Percentiles rank a stretch among this genome's conserved stretches.
These are phyloP conservation scores for Podarcis siculus DNA, from an alignment of 2,797 vertebrate genomes.

Conservation along the genomic window DNA sequence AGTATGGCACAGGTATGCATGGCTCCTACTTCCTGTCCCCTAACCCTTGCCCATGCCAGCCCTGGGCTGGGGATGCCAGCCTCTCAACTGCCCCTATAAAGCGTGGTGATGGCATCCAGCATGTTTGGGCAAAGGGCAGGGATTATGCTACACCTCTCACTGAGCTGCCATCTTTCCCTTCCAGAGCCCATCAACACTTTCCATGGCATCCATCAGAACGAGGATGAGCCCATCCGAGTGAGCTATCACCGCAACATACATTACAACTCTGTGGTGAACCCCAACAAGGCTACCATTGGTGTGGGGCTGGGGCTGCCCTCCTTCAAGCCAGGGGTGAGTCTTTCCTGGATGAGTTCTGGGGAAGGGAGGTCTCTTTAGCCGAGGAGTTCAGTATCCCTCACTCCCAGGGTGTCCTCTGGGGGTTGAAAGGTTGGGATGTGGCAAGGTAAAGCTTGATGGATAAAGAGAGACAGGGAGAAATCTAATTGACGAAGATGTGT, in stretches of 20 bases:
- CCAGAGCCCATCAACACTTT: conserved; percentile 96
- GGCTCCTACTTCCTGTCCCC: too few species aligned
- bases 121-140: background rate
- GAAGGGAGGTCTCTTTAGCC: background rate
- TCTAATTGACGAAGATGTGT: background rate
- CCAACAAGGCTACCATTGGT: conserved; percentile 95
- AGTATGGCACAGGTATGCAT: conserved; percentile 87
- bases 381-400: background rate
- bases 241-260: conserved; percentile 97
- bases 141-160: background rate
- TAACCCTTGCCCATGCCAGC: background rate
- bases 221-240: conserved; percentile 94
- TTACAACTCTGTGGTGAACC: conserved; percentile 97
- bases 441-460: too few species aligned
- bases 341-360: background rate
- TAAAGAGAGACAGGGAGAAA: background rate
- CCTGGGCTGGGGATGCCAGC: background rate
- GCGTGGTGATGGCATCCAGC: background rate
- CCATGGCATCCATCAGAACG: conserved; percentile 94
- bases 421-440: too few species aligned
- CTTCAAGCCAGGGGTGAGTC: conserved; percentile 92
- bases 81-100: background rate
- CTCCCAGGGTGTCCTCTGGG: background rate
- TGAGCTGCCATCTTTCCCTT: conserved; percentile 32
- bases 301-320: conserved; percentile 93